Percentiles rank a stretch among this genome's conserved stretches.
phyloP scores from a whole-genome alignment of 2,113 vertebrate species.

The Trichomycterus rosablanca region DNA sequence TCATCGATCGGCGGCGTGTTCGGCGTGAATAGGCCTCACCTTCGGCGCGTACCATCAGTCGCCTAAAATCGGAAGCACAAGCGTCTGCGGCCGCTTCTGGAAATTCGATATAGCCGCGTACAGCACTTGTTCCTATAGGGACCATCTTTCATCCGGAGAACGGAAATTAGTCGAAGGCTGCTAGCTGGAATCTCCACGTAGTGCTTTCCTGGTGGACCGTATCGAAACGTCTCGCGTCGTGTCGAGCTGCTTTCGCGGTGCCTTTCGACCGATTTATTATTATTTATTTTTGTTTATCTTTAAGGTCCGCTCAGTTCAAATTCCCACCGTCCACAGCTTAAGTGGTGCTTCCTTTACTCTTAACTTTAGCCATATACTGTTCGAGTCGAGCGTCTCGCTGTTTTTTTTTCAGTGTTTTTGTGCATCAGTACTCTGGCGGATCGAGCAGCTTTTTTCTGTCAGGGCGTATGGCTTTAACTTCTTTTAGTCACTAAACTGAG shows the following conservation, averaged over 20 bases:
- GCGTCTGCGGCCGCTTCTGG: background rate
- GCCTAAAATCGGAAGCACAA: constrained; percentile 37
- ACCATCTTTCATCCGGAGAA: constrained; percentile 4
- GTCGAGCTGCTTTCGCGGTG: constrained; percentile 44
- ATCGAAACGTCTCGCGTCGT: constrained; percentile 19
- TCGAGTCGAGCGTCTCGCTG: constrained; percentile 1
- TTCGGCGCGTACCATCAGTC: no score
- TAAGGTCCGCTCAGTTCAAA: constrained; percentile 6
- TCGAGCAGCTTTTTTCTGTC: constrained; percentile 21
- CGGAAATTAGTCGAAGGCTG: background rate
- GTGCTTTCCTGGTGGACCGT: constrained; percentile 12
- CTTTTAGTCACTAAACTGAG: background rate
- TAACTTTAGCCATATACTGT: constrained; percentile 32
- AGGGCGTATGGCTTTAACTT: constrained; percentile 25
- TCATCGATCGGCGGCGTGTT: no score
- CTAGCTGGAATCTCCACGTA: background rate
- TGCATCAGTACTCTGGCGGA: no score
- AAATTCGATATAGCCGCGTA: no score
- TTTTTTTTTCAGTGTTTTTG: background rate
- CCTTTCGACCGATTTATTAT: constrained; percentile 25
- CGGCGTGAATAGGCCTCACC: no score
- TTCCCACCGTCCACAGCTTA: constrained; percentile 4
- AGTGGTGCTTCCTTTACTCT: constrained; percentile 31
- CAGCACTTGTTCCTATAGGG: constrained; percentile 12
- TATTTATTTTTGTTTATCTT: background rate